These are phyloP conservation scores for Entosphenus tridentatus DNA, from an alignment of 2,113 vertebrate genomes.

Conservation along the genomic window DNA sequence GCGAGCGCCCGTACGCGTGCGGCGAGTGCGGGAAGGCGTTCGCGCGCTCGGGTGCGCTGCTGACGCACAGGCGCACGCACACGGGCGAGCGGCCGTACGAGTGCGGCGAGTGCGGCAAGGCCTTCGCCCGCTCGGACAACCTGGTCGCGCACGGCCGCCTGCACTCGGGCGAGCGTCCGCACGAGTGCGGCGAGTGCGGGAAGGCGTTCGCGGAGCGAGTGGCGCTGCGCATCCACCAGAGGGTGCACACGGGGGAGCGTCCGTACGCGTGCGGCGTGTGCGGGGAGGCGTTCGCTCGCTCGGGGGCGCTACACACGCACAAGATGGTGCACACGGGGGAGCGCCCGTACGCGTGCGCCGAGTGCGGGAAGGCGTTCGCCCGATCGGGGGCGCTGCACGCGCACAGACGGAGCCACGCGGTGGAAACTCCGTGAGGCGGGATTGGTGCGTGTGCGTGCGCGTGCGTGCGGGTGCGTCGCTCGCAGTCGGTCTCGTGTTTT, in stretches of 20 bases:
- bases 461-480: too few species aligned
- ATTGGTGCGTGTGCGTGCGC: too few species aligned
- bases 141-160: not conserved
- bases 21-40: not conserved
- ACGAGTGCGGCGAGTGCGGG: not conserved
- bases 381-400: not conserved
- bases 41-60: not conserved
- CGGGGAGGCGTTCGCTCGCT: not conserved
- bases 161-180: not conserved
- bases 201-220: not conserved
- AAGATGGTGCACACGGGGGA: conserved; percentile 1
- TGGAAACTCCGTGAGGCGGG: not conserved
- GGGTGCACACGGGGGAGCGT: not conserved
- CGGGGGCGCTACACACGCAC: not conserved
- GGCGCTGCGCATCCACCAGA: not conserved
- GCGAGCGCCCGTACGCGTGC: not conserved
- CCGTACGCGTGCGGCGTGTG: not conserved
- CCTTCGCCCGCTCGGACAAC: not conserved
- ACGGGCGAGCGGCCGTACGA: not conserved
- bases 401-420: not conserved
- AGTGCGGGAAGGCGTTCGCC: not conserved
- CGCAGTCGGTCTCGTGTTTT: too few species aligned
- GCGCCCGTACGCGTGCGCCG: not conserved
- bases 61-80: not conserved
- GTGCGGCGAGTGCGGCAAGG: not conserved